A percentile compares a stretch with the other conserved stretches of the same genome.
phyloP scores from a whole-genome alignment of 2,113 vertebrate genomes.

The Campylorhamphus procurvoides region DNA sequence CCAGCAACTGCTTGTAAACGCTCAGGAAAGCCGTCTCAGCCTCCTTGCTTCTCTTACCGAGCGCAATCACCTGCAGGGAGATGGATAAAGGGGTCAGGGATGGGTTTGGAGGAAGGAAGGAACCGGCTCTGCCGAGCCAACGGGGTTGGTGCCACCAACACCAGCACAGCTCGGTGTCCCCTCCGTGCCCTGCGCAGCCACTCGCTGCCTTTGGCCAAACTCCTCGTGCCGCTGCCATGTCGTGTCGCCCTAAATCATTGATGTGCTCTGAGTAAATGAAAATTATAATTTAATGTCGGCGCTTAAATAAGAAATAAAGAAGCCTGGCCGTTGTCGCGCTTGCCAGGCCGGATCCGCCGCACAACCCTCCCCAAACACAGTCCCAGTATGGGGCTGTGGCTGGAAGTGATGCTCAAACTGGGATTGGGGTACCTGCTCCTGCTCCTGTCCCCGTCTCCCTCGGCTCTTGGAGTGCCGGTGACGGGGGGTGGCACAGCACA shows the following conservation, averaged over 20 bases:
- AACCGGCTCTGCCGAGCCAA: accelerated
- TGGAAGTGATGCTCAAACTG: accelerated
- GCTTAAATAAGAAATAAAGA: conserved; percentile 70
- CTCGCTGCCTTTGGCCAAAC: conserved; percentile 4
- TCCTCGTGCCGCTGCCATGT: neutral
- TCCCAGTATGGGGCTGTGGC: neutral
- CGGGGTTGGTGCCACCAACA: accelerated
- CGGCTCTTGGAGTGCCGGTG: accelerated
- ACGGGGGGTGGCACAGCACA: neutral
- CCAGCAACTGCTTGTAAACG: conserved; percentile 94
- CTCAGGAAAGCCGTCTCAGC: conserved; percentile 95
- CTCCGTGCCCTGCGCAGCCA: neutral
- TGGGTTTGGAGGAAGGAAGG: neutral
- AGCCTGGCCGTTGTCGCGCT: neutral
- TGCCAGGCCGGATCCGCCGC: accelerated
- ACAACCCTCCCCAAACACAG: accelerated
- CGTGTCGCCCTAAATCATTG: conserved; percentile 47
- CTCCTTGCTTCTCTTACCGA: conserved; percentile 96
- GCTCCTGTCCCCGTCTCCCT: neutral
- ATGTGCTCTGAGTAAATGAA: conserved; percentile 65
- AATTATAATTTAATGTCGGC: conserved; percentile 63
- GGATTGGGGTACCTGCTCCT: neutral
- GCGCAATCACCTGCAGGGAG: conserved; percentile 89
- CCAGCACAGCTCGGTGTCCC: accelerated
- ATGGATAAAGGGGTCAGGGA: neutral